These are phyloP conservation scores for Caenorhabditis wallacei DNA, from an alignment of 2,888 invertebrate species.

Conservation along the genomic window DNA sequence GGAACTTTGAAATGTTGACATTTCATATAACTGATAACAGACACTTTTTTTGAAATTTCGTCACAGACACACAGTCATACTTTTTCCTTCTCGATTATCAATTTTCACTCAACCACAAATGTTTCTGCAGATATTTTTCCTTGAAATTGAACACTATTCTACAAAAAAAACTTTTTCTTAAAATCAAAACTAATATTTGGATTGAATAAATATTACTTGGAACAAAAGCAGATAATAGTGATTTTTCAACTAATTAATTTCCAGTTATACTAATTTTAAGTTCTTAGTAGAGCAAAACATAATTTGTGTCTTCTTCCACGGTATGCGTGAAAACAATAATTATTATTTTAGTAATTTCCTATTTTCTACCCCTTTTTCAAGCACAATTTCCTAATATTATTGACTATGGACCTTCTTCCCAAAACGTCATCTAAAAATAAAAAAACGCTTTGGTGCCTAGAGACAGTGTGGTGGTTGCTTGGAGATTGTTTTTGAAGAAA, in stretches of 20 bases:
- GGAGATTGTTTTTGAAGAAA: conserved; percentile 10
- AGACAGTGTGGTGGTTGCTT: conserved; percentile 7
- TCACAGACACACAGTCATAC: conserved; percentile 6
- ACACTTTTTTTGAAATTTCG: background rate
- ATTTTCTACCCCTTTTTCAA: background rate
- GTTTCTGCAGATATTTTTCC: background rate
- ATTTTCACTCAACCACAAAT: background rate
- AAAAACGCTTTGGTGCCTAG: too few species aligned
- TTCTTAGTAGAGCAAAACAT: too few species aligned
- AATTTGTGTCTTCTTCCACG: too few species aligned
- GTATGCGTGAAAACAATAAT: too few species aligned
- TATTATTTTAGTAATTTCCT: background rate
- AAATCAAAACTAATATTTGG: too few species aligned
- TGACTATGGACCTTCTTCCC: background rate
- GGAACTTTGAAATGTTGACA: conserved; percentile 66
- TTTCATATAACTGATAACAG: background rate
- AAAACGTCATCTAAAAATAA: conserved; percentile 12
- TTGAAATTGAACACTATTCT: too few species aligned
- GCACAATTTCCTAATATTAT: too few species aligned
- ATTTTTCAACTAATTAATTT: too few species aligned
- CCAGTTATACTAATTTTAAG: too few species aligned
- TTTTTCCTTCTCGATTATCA: background rate
- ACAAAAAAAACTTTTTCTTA: too few species aligned
- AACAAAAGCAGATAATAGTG: too few species aligned
- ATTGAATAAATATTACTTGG: too few species aligned